Base-by-base conservation (phyloP, 1,140 invertebrate species). In the Hetaerina americana region DNA sequence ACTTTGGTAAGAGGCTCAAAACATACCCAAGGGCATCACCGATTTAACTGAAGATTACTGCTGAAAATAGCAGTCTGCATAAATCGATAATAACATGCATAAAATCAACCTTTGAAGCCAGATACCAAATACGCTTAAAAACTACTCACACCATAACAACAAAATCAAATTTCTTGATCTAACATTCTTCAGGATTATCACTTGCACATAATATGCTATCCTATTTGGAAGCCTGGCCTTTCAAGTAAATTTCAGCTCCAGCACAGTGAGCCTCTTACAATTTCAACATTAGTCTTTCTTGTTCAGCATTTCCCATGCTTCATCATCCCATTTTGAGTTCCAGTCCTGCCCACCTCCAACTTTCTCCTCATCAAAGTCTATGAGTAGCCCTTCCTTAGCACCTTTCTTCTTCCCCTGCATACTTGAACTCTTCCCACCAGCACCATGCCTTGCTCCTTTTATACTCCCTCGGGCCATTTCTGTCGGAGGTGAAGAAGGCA, bases 301-400 rank as follows among this genome's bases (percentile, higher is more conserved):
- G 28, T 71, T 71, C 24, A 71, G 49, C 70, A 71, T 71, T 28
- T 71, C 70, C 70, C 70, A 71, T 27, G 70, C 70, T 66, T 71
- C 70, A 28, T 71, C 70, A 26, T 71, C 70, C 70, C 70, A 71
- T 67, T 71, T 71, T 18, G 70, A 66, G 26, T 71, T 67, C 70
- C 70, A 71, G 22, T 67, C 70, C 3, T 5, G 40, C 15, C 15
- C 1, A 18, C 10, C 40, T 26, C 22, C 26, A 67, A 26, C 66
- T n/a, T 71, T 71, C 6, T 71, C 70, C 22, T 71, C 70, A 6
- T 49, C 57, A 22, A 71, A 71, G 67, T 71, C 70, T 0, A 71
- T 57, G 0, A 71, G 57, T n/a, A 71, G 28, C 24, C 57, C 57
- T 67, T 71, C 70, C 24, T 71, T 71, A 28, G 57, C 49, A 71